A percentile compares a stretch with the other conserved stretches of the same genome.
phyloP scores from a whole-genome alignment of 2,113 vertebrate species.

The Spermophilus dauricus region DNA sequence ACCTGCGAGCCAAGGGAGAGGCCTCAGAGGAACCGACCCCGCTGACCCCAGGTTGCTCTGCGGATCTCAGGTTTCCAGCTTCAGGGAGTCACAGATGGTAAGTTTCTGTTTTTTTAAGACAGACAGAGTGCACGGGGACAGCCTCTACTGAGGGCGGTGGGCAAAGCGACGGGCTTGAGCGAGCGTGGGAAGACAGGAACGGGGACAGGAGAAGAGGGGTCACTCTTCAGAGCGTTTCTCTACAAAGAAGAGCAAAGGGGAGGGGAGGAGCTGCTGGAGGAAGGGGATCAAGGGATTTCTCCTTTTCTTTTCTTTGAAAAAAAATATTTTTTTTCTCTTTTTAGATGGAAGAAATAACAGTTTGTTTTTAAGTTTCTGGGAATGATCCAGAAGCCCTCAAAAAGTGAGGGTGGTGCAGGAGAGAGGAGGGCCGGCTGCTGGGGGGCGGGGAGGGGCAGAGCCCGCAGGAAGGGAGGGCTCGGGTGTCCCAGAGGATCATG shows the following conservation, averaged over 20 bases:
- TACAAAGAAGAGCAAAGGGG: background rate
- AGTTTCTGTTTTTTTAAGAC: background rate
- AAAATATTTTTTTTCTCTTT: background rate
- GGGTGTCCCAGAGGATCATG: background rate
- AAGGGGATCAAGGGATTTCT: background rate
- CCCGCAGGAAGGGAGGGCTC: background rate
- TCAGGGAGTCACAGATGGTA: background rate
- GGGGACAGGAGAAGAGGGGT: rapidly evolving
- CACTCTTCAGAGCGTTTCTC: background rate
- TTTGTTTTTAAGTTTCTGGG: background rate
- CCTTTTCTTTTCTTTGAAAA: background rate
- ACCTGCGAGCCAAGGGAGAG: background rate
- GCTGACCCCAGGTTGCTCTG: background rate
- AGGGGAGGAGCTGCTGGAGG: background rate
- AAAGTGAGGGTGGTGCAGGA: rapidly evolving
- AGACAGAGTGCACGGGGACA: background rate
- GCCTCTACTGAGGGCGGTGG: background rate
- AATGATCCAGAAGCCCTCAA: background rate
- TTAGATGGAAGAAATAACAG: background rate
- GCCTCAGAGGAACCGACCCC: background rate
- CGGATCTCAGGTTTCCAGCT: background rate
- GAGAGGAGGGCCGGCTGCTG: background rate
- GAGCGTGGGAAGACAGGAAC: background rate
- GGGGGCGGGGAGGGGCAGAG: background rate
- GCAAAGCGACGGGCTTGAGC: background rate